phyloP scores from a whole-genome alignment of 2,797 vertebrate genomes.

The Falco naumanni region DNA sequence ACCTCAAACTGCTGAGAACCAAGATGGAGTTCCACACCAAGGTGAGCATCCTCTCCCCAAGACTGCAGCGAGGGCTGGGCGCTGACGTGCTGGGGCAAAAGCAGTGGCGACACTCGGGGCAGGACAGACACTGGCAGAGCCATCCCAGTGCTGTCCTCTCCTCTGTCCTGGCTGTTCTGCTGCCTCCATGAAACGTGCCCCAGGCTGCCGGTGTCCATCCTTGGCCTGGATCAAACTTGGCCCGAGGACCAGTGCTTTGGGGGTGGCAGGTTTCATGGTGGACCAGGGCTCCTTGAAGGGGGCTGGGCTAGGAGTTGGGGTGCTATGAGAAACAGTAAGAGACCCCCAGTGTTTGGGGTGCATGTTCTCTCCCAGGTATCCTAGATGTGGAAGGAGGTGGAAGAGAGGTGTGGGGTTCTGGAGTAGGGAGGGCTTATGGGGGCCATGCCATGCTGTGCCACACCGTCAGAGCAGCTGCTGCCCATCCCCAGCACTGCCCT shows the following conservation, averaged over 20 bases:
- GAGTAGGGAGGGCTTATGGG: background rate
- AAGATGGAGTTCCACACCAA: constrained; percentile 99
- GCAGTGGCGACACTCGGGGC: accelerated
- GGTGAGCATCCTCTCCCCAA: constrained; percentile 76
- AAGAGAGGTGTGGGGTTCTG: background rate
- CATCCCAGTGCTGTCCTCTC: background rate
- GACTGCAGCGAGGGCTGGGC: background rate
- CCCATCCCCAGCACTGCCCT: background rate
- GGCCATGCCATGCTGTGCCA: accelerated
- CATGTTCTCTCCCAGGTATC: background rate
- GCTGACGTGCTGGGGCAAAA: background rate
- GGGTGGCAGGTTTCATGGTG: background rate
- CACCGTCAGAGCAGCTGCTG: background rate
- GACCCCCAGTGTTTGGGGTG: background rate
- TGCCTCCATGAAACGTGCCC: background rate
- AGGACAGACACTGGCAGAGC: background rate
- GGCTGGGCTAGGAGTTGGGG: background rate
- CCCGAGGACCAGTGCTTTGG: background rate
- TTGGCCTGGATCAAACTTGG: background rate
- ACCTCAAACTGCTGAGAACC: constrained; percentile 99
- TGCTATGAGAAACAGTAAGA: background rate
- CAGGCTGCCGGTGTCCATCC: background rate
- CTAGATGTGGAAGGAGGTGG: background rate
- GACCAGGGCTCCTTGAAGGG: background rate
- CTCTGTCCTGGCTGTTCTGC: background rate